phyloP scores from a whole-genome alignment of 2,113 vertebrate species.

The Aegypius monachus region DNA sequence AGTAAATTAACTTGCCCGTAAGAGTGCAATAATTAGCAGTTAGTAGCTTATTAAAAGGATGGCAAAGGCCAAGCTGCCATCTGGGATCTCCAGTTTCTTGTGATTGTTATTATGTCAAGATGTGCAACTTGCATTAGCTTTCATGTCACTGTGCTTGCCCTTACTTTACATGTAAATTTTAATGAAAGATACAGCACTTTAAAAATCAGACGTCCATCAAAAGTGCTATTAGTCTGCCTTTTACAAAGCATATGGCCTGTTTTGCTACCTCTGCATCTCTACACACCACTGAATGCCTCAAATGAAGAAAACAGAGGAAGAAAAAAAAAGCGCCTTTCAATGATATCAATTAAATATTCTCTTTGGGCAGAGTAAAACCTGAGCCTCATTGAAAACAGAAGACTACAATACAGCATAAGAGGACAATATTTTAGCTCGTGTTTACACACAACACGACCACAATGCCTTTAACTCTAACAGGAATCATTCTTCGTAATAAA shows the following conservation, averaged over 20 bases:
- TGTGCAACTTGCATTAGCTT: constrained; percentile 76
- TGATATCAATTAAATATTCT: constrained; percentile 69
- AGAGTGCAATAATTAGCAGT: constrained; percentile 85
- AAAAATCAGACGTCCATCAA: constrained; percentile 72
- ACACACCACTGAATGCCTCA: constrained; percentile 56
- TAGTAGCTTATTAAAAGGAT: constrained; percentile 87
- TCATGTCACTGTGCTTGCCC: constrained; percentile 73
- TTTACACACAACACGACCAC: constrained; percentile 44
- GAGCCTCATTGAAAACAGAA: constrained; percentile 28
- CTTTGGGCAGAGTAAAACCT: constrained; percentile 54
- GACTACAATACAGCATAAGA: background rate
- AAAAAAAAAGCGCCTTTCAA: background rate
- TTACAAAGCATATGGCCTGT: constrained; percentile 61
- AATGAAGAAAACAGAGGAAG: background rate
- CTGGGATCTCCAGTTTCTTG: constrained; percentile 81
- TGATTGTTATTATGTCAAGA: constrained; percentile 82
- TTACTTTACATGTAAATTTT: constrained; percentile 78
- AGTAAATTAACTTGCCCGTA: constrained; percentile 84
- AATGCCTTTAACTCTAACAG: constrained; percentile 22
- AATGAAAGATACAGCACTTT: constrained; percentile 76
- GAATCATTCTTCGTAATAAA: constrained; percentile 53
- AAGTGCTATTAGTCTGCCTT: constrained; percentile 69
- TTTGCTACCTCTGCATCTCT: constrained; percentile 63
- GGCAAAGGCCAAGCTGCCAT: constrained; percentile 85
- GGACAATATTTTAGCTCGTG: constrained; percentile 47